Conservation (phyloP, 2,113 vertebrate genomes). For the Nestor notabilis region DNA sequence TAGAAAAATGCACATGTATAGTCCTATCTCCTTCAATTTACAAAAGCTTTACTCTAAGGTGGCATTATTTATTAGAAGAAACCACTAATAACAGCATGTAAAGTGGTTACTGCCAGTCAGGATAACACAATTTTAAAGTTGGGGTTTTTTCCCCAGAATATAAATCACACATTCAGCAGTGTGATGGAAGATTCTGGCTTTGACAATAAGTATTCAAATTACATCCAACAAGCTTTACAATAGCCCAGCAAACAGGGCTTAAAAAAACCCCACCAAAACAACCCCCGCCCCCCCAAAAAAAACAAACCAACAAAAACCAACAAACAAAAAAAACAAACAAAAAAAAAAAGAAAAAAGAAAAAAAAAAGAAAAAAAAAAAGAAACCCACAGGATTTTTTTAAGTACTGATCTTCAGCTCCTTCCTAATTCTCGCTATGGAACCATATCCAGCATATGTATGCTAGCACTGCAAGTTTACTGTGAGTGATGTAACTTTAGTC, state of each 20-base stretch:
- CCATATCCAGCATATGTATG: accelerated
- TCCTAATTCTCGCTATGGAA: background rate
- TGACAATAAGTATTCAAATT: background rate
- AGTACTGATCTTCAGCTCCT: background rate
- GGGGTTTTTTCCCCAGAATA: background rate
- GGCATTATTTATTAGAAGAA: background rate
- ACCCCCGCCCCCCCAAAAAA: no score
- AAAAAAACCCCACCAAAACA: no score
- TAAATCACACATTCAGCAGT: background rate
- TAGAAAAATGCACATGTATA: background rate
- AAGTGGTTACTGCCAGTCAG: background rate
- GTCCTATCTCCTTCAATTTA: background rate
- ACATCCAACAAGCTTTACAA: background rate
- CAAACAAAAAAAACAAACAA: no score
- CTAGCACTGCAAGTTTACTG: background rate
- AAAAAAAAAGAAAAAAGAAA: no score
- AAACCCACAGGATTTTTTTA: background rate
- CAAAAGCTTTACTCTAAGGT: background rate
- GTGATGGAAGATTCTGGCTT: background rate
- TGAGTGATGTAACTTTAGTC: background rate
- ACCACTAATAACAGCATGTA: background rate
- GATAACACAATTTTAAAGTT: background rate
- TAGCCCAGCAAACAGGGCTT: background rate
- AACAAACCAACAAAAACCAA: no score
- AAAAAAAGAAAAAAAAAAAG: background rate